A percentile compares a stretch with the other conserved stretches of the same genome.
Evolutionary conservation across 2,797 vertebrate species (phyloP).

Genomic region (Diplodus puntazzo): DNA sequence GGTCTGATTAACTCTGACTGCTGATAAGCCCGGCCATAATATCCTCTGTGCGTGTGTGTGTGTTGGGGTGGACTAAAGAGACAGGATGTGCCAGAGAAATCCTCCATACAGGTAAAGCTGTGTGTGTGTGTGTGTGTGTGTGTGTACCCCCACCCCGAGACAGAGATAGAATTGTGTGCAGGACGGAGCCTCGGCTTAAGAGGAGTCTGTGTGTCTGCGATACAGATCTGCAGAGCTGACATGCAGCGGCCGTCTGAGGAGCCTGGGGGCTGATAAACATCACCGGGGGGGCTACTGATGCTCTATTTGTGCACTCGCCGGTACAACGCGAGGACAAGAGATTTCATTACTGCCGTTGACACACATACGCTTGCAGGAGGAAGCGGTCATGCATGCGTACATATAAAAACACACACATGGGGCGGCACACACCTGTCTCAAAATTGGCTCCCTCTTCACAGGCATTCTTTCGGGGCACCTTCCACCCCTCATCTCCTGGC

Average conservation of each 20-base stretch:
- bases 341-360: constrained; percentile 55
- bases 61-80: constrained; percentile 15
- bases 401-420: constrained; percentile 46
- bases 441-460: constrained; percentile 72
- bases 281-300: constrained; percentile 49
- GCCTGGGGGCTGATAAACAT: constrained; percentile 61
- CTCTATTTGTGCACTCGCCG: constrained; percentile 29
- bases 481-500: constrained; percentile 28
- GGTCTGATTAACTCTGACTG: constrained; percentile 60
- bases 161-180: constrained; percentile 75
- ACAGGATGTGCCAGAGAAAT: constrained; percentile 25
- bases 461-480: constrained; percentile 64
- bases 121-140: constrained; percentile 53
- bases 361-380: constrained; percentile 1
- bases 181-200: constrained; percentile 49
- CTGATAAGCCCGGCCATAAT: constrained; percentile 58
- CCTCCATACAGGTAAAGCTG: constrained; percentile 23
- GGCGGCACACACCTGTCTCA: constrained; percentile 68
- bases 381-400: constrained; percentile 40
- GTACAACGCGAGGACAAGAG: constrained; percentile 38
- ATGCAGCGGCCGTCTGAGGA: constrained; percentile 39
- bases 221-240: constrained; percentile 65
- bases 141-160: constrained; percentile 34
- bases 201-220: constrained; percentile 69
- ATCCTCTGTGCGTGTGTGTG: constrained; percentile 41